Conservation (phyloP, 2,797 vertebrate species). For the Mycteria americana region DNA sequence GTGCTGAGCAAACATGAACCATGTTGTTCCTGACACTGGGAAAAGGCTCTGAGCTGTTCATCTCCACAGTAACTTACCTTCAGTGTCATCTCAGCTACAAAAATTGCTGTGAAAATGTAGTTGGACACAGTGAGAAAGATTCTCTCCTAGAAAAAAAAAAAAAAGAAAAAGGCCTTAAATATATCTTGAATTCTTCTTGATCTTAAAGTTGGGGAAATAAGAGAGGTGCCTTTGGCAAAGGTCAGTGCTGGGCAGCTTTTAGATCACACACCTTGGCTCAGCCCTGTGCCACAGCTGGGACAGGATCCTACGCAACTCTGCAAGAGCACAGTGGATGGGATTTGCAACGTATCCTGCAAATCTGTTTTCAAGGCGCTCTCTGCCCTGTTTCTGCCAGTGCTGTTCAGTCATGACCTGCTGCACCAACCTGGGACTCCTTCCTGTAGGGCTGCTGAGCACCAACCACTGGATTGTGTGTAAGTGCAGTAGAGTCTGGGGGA, state of each 20-base stretch:
- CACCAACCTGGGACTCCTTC: neutral
- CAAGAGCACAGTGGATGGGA: neutral
- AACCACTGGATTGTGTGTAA: neutral
- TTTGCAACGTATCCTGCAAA: neutral
- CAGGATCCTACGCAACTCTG: neutral
- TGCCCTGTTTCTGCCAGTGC: neutral
- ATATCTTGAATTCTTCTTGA: neutral
- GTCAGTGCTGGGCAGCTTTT: neutral
- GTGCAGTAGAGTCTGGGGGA: neutral
- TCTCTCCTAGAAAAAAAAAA: constrained; percentile 81
- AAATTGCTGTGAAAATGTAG: constrained; percentile 98
- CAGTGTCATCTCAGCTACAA: constrained; percentile 95
- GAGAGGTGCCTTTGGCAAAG: neutral
- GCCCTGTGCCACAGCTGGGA: neutral
- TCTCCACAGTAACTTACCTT: constrained; percentile 81
- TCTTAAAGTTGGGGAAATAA: neutral
- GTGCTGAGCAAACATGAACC: neutral
- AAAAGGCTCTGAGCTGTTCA: neutral
- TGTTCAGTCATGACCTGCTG: neutral
- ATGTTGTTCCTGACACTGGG: neutral
- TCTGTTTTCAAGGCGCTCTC: neutral
- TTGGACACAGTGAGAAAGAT: constrained; percentile 97
- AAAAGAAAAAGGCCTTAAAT: constrained; percentile 22
- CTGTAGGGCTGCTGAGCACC: neutral
- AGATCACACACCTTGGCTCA: neutral